Percentiles rank a stretch among this genome's conserved stretches.
These are phyloP conservation scores for Willowsia nigromaculata DNA, from an alignment of 2,888 invertebrate genomes.

Conservation along the genomic window DNA sequence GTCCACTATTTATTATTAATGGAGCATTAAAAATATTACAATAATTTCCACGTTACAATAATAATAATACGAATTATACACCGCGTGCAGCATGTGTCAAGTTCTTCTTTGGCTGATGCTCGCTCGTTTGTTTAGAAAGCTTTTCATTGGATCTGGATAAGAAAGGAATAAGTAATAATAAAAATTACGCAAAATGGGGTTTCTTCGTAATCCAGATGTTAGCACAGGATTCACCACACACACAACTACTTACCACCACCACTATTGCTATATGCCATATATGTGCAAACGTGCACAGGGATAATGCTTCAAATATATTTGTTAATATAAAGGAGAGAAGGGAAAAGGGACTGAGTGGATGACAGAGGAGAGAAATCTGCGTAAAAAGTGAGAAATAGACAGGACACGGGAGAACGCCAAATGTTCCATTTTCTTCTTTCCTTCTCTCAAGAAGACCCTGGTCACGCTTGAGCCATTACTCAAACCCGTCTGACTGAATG, in stretches of 20 bases:
- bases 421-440: constrained; percentile 36
- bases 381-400: constrained; percentile 66
- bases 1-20: too few relatives aligned
- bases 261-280: background rate
- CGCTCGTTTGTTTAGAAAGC: constrained; percentile 23
- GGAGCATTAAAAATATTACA: too few relatives aligned
- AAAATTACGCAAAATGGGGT: constrained; percentile 57
- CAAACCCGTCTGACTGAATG: constrained; percentile 73
- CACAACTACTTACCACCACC: background rate
- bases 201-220: constrained; percentile 60
- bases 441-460: constrained; percentile 39
- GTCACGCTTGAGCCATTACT: constrained; percentile 73
- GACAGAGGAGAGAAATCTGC: constrained; percentile 47
- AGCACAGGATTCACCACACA: background rate
- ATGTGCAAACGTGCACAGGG: background rate
- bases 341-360: background rate
- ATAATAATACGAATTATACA: too few relatives aligned
- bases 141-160: constrained; percentile 7
- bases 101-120: background rate
- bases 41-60: too few relatives aligned
- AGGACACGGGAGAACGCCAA: constrained; percentile 61
- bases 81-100: background rate
- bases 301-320: constrained; percentile 27
- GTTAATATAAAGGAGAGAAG: constrained; percentile 37
- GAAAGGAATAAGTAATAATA: constrained; percentile 53